Conservation (phyloP, 2,113 vertebrate genomes). For the Alaudala cheleensis region DNA sequence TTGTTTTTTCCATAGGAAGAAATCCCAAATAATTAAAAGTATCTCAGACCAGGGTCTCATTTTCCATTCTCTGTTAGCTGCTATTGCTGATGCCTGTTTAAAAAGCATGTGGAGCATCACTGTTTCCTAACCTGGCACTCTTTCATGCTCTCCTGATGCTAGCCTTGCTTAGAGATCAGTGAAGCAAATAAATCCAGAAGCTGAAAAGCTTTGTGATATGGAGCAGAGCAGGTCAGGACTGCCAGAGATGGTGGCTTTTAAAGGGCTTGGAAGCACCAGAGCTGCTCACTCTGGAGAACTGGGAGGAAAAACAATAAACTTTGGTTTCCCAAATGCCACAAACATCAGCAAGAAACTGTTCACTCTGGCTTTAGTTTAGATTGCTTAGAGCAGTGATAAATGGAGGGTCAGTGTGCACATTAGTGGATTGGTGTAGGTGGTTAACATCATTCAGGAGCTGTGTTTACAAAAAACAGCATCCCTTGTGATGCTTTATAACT, state of each 20-base stretch:
- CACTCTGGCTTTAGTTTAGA: background rate
- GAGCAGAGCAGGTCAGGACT: background rate
- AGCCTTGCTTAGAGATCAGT: background rate
- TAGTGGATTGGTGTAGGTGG: background rate
- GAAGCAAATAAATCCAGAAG: background rate
- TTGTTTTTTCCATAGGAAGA: background rate
- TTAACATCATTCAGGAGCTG: background rate
- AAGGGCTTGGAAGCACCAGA: background rate
- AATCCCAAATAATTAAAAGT: background rate
- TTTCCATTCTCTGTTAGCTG: background rate
- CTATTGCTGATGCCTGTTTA: background rate
- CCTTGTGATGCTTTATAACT: background rate
- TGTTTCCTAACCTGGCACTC: background rate
- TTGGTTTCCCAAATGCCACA: background rate
- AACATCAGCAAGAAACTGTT: background rate
- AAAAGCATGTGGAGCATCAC: background rate
- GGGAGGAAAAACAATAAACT: background rate
- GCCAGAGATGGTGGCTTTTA: background rate
- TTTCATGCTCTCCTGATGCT: background rate
- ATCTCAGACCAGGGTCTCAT: rapidly evolving
- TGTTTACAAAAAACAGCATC: background rate
- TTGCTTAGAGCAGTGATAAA: background rate
- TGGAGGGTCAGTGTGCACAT: background rate
- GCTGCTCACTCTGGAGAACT: background rate
- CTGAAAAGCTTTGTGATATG: background rate